Percentiles rank a stretch among this genome's conserved stretches.
Evolutionary conservation across 2,113 vertebrate species (phyloP).

Genomic region (Pterocles orientalis): DNA sequence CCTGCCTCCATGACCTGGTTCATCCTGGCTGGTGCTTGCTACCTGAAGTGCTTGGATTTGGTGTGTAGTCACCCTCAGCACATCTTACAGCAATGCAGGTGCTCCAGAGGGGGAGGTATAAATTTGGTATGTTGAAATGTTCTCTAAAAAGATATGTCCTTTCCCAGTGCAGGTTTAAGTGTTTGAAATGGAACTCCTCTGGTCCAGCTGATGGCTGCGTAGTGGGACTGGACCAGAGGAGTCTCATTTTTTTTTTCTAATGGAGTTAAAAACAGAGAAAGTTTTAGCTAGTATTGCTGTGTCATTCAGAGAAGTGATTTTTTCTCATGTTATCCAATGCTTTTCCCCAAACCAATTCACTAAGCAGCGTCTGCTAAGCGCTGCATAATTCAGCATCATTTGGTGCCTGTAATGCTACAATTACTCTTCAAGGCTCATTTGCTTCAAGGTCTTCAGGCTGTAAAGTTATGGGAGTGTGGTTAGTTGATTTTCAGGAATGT

Average conservation of each 20-base stretch:
- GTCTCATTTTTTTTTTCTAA: neutral
- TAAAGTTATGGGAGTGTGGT: constrained; percentile 44
- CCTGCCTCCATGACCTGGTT: neutral
- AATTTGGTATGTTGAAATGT: neutral
- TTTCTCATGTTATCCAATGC: neutral
- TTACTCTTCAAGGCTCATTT: constrained; percentile 72
- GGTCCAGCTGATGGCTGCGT: too few relatives aligned
- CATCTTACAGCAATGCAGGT: neutral
- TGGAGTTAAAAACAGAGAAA: neutral
- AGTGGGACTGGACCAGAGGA: neutral
- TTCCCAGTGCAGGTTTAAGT: neutral
- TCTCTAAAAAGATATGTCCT: neutral
- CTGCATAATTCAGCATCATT: constrained; percentile 63
- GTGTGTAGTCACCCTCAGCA: neutral
- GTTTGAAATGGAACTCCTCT: neutral
- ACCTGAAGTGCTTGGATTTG: neutral
- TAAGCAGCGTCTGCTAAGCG: neutral
- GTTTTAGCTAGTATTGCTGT: neutral
- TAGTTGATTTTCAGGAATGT: constrained; percentile 69
- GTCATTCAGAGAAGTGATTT: neutral
- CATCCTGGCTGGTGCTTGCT: neutral
- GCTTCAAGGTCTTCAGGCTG: constrained; percentile 57
- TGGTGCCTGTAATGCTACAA: constrained; percentile 58
- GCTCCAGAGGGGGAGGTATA: neutral
- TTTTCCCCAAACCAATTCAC: neutral